A percentile compares a stretch with the other conserved stretches of the same genome.
phyloP scores from a whole-genome alignment of 2,797 vertebrate species.

The Aplochiton taeniatus region DNA sequence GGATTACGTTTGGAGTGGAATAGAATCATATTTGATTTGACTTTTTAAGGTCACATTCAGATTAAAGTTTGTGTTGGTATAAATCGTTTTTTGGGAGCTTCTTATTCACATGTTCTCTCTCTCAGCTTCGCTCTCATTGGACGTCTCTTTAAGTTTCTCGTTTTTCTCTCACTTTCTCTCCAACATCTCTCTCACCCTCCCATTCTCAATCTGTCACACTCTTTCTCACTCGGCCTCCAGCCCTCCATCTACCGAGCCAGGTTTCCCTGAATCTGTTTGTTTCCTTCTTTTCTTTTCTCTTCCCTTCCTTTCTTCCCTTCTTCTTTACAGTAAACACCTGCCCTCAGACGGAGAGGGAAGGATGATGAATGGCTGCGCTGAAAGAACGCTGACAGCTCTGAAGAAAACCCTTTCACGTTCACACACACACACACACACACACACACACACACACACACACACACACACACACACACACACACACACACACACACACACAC shows the following conservation, averaged over 20 bases:
- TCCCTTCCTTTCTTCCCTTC: slow-evolving; percentile 16
- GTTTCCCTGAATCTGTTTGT: slow-evolving; percentile 49
- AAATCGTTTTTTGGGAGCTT: no score
- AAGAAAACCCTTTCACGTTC: slow-evolving; percentile 57
- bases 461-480: slow-evolving; percentile 3
- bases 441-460: slow-evolving; percentile 1
- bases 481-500: neutral
- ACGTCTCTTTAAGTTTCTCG: slow-evolving; percentile 23
- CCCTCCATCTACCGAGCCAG: slow-evolving; percentile 63
- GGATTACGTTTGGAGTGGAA: no score
- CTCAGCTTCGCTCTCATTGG: slow-evolving; percentile 18
- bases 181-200: neutral
- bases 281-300: slow-evolving; percentile 39
- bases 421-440: slow-evolving; percentile 25
- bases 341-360: slow-evolving; percentile 40
- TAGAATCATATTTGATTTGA: no score
- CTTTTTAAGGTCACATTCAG: no score
- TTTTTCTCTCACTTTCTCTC: neutral
- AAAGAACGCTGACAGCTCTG: slow-evolving; percentile 59
- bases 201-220: neutral
- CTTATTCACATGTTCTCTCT: no score
- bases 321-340: slow-evolving; percentile 69
- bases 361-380: slow-evolving; percentile 57
- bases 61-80: no score
- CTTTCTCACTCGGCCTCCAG: slow-evolving; percentile 34